phyloP scores from a whole-genome alignment of 2,113 vertebrate genomes.

The human (Homo sapiens) region GRCh38 chr14:79083501-79084000 shows the following conservation, averaged over 20 bases:
- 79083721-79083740: neutral
- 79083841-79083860: neutral
- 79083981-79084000: too few relatives aligned
- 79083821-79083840: neutral
- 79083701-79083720: slow-evolving; percentile 4
- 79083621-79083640: neutral
- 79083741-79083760: neutral
- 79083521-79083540: neutral
- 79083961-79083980: too few relatives aligned
- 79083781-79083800: neutral
- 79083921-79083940: too few relatives aligned
- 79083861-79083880: neutral
- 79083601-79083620: neutral
- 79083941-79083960: too few relatives aligned
- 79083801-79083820: neutral
- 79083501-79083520: neutral
- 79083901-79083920: neutral
- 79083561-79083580: too few relatives aligned
- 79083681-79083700: neutral
- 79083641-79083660: neutral
- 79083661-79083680: neutral
- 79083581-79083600: neutral
- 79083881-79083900: neutral
- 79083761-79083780: neutral
- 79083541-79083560: neutral